Evolutionary conservation across 2,888 invertebrate genomes (phyloP).

Genomic region (Drosophila robusta): DNA sequence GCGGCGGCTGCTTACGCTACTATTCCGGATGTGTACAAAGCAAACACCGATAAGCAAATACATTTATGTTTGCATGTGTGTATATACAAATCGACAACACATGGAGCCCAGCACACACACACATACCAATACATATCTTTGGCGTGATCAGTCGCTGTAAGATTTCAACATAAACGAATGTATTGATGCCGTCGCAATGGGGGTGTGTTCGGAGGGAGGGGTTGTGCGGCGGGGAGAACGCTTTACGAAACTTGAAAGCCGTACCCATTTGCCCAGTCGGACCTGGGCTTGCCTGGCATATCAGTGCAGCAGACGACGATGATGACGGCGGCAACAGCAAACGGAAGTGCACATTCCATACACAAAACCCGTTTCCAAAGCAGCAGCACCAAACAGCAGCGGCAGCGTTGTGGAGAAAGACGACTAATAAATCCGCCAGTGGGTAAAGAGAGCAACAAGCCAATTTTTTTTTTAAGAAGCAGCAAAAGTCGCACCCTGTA

Average conservation of each 20-base stretch:
- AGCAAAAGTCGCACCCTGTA: constrained; percentile 57
- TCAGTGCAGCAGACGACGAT: constrained; percentile 49
- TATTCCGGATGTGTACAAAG: constrained; percentile 80
- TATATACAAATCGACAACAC: constrained; percentile 57
- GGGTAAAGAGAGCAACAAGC: constrained; percentile 80
- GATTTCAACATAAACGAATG: constrained; percentile 78
- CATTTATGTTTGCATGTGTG: constrained; percentile 4
- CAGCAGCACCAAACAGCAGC: constrained; percentile 35
- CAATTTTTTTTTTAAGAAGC: constrained; percentile 56
- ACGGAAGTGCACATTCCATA: constrained; percentile 81
- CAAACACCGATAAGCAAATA: constrained; percentile 57
- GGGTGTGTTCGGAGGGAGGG: constrained; percentile 9
- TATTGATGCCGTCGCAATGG: constrained; percentile 56
- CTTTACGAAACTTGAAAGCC: constrained; percentile 75
- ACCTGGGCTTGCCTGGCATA: constrained; percentile 58
- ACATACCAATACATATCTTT: constrained; percentile 44
- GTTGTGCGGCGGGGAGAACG: constrained; percentile 13
- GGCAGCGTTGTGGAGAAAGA: constrained; percentile 52
- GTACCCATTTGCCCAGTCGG: constrained; percentile 73
- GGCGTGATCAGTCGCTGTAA: constrained; percentile 70
- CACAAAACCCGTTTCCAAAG: constrained; percentile 74
- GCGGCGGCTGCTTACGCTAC: constrained; percentile 55
- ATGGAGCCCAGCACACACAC: constrained; percentile 42
- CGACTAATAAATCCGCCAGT: constrained; percentile 81
- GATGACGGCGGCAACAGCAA: constrained; percentile 54